phyloP scores from a whole-genome alignment of 1,140 invertebrate genomes.

The Bombus fervidus region DNA sequence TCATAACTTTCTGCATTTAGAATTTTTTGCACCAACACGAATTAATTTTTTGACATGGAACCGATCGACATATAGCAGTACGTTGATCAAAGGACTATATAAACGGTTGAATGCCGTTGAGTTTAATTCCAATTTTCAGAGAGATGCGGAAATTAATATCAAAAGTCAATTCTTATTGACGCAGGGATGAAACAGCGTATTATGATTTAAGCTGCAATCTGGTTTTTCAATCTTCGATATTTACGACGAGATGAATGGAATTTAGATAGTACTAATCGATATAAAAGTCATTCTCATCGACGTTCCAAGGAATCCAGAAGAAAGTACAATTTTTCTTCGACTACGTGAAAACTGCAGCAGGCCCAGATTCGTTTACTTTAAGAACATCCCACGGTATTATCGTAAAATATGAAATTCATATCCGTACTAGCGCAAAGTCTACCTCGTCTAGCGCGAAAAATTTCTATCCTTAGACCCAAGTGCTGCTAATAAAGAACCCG shows the following conservation, averaged over 20 bases:
- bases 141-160: background rate
- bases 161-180: background rate
- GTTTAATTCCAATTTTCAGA: background rate
- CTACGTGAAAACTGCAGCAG: conserved; percentile 48
- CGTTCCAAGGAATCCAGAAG: conserved; percentile 33
- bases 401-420: conserved; percentile 74
- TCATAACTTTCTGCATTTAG: background rate
- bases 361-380: conserved; percentile 63
- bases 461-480: conserved; percentile 12
- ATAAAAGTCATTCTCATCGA: conserved; percentile 22
- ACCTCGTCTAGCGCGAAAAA: conserved; percentile 13
- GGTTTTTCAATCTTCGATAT: conserved; percentile 35
- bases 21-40: background rate
- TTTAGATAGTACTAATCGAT: conserved; percentile 34
- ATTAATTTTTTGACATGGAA: background rate
- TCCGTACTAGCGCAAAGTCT: conserved; percentile 25
- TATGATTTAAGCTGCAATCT: conserved; percentile 2
- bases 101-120: background rate
- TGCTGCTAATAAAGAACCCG: conserved; percentile 56
- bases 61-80: no score
- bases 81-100: background rate
- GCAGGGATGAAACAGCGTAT: background rate
- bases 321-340: conserved; percentile 46
- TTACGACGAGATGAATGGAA: conserved; percentile 13
- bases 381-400: conserved; percentile 65